A percentile compares a stretch with the other conserved stretches of the same genome.
These are phyloP conservation scores for Eupithecia inturbata DNA, from an alignment of 2,888 invertebrate genomes.

Conservation along the genomic window DNA sequence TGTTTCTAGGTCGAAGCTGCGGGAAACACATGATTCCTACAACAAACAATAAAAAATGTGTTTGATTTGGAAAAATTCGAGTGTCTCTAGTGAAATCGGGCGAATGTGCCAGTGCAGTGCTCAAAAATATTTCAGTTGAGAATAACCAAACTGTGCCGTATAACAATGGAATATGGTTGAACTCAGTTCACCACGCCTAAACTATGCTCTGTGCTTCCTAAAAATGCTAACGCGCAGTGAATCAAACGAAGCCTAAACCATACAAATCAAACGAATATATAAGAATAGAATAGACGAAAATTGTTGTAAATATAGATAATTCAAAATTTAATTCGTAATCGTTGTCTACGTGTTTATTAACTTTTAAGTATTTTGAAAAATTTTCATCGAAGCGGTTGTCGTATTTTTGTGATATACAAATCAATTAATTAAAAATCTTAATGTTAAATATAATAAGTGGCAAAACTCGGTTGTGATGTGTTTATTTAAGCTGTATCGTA, in stretches of 20 bases:
- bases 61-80: slow-evolving; percentile 70
- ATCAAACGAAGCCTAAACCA: slow-evolving; percentile 43
- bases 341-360: slow-evolving; percentile 72
- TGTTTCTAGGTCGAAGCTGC: slow-evolving; percentile 67
- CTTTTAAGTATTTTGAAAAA: slow-evolving; percentile 67
- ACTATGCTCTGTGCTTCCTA: slow-evolving; percentile 81
- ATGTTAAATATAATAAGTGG: slow-evolving; percentile 69
- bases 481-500: slow-evolving; percentile 77
- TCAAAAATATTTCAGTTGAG: slow-evolving; percentile 73
- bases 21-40: slow-evolving; percentile 64
- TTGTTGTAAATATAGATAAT: slow-evolving; percentile 62
- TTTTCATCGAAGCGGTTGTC: slow-evolving; percentile 84
- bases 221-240: slow-evolving; percentile 69
- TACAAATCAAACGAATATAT: slow-evolving; percentile 46
- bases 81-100: slow-evolving; percentile 65
- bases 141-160: slow-evolving; percentile 64
- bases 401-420: slow-evolving; percentile 81
- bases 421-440: slow-evolving; percentile 51
- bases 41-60: slow-evolving; percentile 77
- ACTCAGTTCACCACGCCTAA: slow-evolving; percentile 56
- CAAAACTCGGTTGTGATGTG: slow-evolving; percentile 84
- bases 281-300: slow-evolving; percentile 47
- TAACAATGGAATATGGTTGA: slow-evolving; percentile 84
- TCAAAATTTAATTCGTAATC: slow-evolving; percentile 54
- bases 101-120: slow-evolving; percentile 76